Percentiles rank a stretch among this genome's conserved stretches.
These are phyloP conservation scores for Haliclystus octoradiatus DNA, from an alignment of 30 jellyfish, hydroid and myxozoan genomes.

Conservation along the genomic window DNA sequence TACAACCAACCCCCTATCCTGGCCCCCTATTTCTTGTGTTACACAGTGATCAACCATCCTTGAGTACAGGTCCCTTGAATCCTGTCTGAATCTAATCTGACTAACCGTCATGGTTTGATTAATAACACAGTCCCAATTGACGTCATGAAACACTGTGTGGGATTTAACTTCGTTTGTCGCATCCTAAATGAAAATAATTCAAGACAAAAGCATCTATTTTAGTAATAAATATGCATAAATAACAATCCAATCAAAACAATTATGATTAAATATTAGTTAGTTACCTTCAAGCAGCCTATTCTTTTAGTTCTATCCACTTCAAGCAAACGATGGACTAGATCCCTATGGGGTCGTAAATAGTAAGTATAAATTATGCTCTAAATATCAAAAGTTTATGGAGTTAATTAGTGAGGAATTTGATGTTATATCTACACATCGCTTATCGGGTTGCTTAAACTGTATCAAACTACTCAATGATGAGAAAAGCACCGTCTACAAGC, in stretches of 20 bases:
- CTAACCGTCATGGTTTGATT: conserved; percentile 41
- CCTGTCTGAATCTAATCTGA: not conserved
- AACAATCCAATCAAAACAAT: not conserved
- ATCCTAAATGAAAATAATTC: conserved; percentile 19
- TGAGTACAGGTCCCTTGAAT: no score
- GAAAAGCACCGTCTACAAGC: no score
- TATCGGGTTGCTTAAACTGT: no score
- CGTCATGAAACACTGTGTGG: conserved; percentile 64
- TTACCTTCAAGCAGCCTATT: conserved; percentile 65
- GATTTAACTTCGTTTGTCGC: conserved; percentile 70
- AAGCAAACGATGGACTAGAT: conserved; percentile 39
- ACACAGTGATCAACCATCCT: no score
- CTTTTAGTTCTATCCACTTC: conserved; percentile 71
- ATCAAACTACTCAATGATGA: no score
- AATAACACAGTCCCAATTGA: conserved; percentile 68
- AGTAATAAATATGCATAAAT: not conserved
- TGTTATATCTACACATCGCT: no score
- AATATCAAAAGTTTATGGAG: no score
- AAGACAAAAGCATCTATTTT: no score
- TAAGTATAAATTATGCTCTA: no score
- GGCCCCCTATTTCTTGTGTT: no score
- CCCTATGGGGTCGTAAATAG: conserved; percentile 40
- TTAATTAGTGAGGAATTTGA: no score
- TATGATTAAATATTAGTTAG: not conserved
- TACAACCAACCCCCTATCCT: no score